Percentiles rank a stretch among this genome's conserved stretches.
Evolutionary conservation across 2,797 vertebrate species (phyloP).

Genomic region (Adrianichthys oophorus): DNA sequence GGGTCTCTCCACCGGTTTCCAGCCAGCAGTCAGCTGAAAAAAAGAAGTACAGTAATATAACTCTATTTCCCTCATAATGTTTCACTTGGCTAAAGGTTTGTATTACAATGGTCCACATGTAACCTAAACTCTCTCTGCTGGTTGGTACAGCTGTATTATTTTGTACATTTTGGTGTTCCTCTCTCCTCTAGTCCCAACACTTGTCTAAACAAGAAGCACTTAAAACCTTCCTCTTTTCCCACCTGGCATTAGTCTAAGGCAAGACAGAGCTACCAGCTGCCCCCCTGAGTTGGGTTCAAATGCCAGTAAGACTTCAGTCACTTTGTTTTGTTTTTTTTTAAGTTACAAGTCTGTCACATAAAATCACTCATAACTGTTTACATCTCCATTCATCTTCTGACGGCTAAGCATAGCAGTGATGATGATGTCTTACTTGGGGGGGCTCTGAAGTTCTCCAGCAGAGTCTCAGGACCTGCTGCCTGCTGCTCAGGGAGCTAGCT

Average conservation of each 20-base stretch:
- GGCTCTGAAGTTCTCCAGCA: slow-evolving; percentile 61
- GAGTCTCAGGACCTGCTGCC: slow-evolving; percentile 56
- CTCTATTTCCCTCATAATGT: slow-evolving; percentile 48
- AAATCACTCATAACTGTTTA: slow-evolving; percentile 46
- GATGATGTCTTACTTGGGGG: slow-evolving; percentile 62
- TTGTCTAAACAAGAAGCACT: slow-evolving; percentile 66
- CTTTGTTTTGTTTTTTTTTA: slow-evolving; percentile 27
- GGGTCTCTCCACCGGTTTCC: slow-evolving; percentile 46
- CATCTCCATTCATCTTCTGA: slow-evolving; percentile 36
- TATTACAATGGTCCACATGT: slow-evolving; percentile 48
- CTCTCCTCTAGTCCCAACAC: slow-evolving; percentile 56
- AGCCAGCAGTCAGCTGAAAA: slow-evolving; percentile 60
- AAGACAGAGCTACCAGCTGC: slow-evolving; percentile 73
- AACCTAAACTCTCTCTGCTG: slow-evolving; percentile 64
- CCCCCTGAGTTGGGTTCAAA: slow-evolving; percentile 68
- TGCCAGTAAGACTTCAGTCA: slow-evolving; percentile 60
- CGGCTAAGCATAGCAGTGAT: slow-evolving; percentile 35
- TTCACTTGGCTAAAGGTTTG: slow-evolving; percentile 45
- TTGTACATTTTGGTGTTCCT: slow-evolving; percentile 76
- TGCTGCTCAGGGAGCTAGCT: slow-evolving; percentile 79
- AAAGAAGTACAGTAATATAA: slow-evolving; percentile 24
- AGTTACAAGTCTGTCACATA: slow-evolving; percentile 35
- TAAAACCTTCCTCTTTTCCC: slow-evolving; percentile 57
- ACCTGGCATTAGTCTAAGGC: slow-evolving; percentile 63
- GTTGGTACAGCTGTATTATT: slow-evolving; percentile 75